These are phyloP conservation scores for Tarsius wallacei DNA, from an alignment of 2,797 vertebrate species.

Conservation along the genomic window DNA sequence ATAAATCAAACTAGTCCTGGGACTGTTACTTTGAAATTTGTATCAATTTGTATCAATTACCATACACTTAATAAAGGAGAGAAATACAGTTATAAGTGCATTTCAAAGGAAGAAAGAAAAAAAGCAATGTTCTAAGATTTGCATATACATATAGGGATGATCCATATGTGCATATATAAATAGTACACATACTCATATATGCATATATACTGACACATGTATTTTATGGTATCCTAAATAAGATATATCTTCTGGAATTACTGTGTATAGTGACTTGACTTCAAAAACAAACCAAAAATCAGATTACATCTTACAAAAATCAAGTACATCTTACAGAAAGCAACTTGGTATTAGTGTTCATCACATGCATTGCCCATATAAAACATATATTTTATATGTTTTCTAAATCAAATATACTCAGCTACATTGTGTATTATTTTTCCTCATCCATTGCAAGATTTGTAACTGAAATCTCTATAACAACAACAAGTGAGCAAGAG, in stretches of 20 bases:
- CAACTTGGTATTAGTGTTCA: background rate
- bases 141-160: background rate
- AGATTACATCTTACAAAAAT: background rate
- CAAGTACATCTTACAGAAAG: background rate
- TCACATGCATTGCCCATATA: background rate
- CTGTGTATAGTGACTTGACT: background rate
- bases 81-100: no score
- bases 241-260: background rate
- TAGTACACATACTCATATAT: background rate
- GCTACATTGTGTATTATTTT: background rate
- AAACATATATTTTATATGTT: background rate
- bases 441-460: background rate
- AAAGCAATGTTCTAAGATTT: background rate
- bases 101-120: no score
- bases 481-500: no score
- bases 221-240: background rate
- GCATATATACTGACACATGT: accelerated
- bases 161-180: background rate
- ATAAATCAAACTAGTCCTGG: background rate
- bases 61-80: background rate
- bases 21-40: background rate
- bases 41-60: background rate
- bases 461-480: background rate
- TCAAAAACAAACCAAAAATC: background rate
- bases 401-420: no score